Conservation (phyloP, 2,797 vertebrate species). For the Acropternis orthonyx region DNA sequence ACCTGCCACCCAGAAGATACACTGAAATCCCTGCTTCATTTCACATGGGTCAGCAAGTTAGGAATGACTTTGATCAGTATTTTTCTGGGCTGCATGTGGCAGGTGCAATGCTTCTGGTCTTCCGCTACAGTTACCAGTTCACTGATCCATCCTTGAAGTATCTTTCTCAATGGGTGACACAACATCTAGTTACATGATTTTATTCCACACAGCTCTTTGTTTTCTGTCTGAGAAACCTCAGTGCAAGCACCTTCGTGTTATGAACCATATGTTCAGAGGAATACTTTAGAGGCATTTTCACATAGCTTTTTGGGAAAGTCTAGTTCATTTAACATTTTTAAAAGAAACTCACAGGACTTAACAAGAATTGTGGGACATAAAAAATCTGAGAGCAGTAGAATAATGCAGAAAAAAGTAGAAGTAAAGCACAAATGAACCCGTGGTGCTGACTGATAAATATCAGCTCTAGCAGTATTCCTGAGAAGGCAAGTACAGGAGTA, state of each 20-base stretch:
- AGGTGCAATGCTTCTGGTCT: not conserved
- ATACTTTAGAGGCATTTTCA: not conserved
- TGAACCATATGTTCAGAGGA: not conserved
- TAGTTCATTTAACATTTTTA: not conserved
- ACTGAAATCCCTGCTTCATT: not conserved
- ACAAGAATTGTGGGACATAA: not conserved
- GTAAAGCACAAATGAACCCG: not conserved
- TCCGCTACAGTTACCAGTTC: not conserved
- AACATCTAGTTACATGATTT: not conserved
- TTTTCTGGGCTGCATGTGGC: not conserved
- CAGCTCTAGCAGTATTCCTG: not conserved
- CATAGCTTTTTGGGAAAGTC: not conserved
- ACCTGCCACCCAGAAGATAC: constrained; percentile 10
- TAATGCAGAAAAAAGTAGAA: not conserved
- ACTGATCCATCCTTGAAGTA: not conserved
- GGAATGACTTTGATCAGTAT: not conserved
- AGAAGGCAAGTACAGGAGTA: constrained; percentile 14
- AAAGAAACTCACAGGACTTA: not conserved
- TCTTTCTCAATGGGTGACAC: not conserved
- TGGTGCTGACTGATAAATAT: constrained; percentile 8
- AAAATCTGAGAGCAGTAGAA: not conserved
- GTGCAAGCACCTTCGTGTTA: not conserved
- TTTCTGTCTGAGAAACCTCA: not conserved
- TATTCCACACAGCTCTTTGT: not conserved
- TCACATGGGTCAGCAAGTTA: rapidly evolving